phyloP scores from a whole-genome alignment of 2,888 invertebrate genomes.

The Rosalia funebris region DNA sequence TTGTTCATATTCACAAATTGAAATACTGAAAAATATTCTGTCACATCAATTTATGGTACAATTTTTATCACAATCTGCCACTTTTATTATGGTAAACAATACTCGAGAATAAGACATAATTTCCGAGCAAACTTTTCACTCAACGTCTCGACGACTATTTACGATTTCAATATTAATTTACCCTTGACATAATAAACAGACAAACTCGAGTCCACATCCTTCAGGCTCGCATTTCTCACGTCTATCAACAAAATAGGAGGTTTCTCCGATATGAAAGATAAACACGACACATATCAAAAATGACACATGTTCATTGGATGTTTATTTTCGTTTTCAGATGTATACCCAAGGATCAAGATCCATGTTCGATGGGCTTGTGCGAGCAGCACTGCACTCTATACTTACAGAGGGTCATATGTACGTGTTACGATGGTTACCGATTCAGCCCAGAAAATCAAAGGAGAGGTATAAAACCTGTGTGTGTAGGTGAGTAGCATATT shows the following conservation, averaged over 20 bases:
- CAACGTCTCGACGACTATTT: too few species aligned
- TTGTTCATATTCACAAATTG: too few species aligned
- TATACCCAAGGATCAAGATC: slow-evolving; percentile 70
- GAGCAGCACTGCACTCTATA: slow-evolving; percentile 75
- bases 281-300: not conserved
- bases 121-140: too few species aligned
- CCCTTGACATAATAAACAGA: not conserved
- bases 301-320: slow-evolving; percentile 2
- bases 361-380: slow-evolving; percentile 72
- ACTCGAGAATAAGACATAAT: too few species aligned
- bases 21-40: too few species aligned
- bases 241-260: not conserved
- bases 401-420: slow-evolving; percentile 72
- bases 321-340: slow-evolving; percentile 64
- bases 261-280: not conserved
- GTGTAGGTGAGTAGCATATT: slow-evolving; percentile 67
- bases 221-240: not conserved
- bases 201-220: not conserved
- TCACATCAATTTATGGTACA: too few species aligned
- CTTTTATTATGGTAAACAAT: too few species aligned
- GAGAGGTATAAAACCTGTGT: slow-evolving; percentile 70
- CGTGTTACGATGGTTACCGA: slow-evolving; percentile 72
- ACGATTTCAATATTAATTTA: too few species aligned
- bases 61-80: too few species aligned
- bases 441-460: slow-evolving; percentile 70